A percentile compares a stretch with the other conserved stretches of the same genome.
These are phyloP conservation scores for Gymnogyps californianus DNA, from an alignment of 2,113 vertebrate genomes.

Conservation along the genomic window DNA sequence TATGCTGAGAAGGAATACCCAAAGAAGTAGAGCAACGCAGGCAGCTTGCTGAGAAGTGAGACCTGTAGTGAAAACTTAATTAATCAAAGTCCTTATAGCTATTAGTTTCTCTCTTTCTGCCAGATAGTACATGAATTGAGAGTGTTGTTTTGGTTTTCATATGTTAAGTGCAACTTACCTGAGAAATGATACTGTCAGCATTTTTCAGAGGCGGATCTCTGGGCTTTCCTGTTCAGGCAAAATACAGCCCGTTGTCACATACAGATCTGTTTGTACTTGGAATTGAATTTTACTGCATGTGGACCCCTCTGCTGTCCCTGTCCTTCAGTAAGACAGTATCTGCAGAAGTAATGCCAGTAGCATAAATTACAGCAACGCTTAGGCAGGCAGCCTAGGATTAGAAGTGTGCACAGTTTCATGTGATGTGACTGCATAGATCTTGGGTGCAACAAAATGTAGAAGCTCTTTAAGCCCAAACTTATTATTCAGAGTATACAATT, in stretches of 20 bases:
- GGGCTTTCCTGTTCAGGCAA: neutral
- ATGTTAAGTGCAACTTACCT: neutral
- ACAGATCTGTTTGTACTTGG: neutral
- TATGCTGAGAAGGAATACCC: neutral
- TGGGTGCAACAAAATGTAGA: neutral
- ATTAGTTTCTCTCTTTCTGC: neutral
- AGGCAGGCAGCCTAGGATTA: neutral
- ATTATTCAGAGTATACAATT: neutral
- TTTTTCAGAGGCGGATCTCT: neutral
- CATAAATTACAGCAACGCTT: neutral
- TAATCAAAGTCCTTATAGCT: neutral
- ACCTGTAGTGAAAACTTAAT: neutral
- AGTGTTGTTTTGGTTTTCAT: neutral
- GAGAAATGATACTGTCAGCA: neutral
- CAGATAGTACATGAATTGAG: neutral
- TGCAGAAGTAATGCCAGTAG: neutral
- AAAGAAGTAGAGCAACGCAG: neutral
- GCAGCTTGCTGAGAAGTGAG: neutral
- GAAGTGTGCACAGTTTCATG: neutral
- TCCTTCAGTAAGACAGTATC: neutral
- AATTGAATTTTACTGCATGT: neutral
- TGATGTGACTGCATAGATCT: neutral
- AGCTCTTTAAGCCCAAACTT: neutral
- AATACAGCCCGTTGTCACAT: fast-evolving
- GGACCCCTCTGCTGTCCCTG: neutral